Percentiles rank a stretch among this genome's conserved stretches.
phyloP scores from a whole-genome alignment of 1,140 invertebrate genomes.

The Drosophila cardini region DNA sequence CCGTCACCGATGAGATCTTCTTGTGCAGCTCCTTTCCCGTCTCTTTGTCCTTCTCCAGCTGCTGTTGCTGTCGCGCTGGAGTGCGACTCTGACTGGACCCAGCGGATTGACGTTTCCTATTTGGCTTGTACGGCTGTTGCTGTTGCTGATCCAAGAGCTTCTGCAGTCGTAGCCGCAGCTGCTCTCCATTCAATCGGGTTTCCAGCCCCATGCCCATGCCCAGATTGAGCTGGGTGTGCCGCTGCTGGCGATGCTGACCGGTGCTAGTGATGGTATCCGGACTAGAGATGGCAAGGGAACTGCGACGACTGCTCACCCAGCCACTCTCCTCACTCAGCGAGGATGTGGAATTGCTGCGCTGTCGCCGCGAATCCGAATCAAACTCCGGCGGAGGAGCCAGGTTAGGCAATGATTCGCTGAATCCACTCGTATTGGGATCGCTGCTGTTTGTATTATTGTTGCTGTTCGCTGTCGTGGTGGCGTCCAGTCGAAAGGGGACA shows the following conservation, averaged over 20 bases:
- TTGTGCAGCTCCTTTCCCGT: constrained; percentile 59
- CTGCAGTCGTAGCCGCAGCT: constrained; percentile 86
- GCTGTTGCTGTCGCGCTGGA: constrained; percentile 50
- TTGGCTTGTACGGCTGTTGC: constrained; percentile 60
- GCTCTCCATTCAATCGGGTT: constrained; percentile 87
- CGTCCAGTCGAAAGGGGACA: constrained; percentile 66
- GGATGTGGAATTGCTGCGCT: constrained; percentile 87
- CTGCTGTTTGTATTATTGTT: constrained; percentile 77
- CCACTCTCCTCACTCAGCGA: constrained; percentile 91
- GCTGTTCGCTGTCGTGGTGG: constrained; percentile 84
- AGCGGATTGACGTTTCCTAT: constrained; percentile 51
- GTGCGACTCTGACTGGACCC: constrained; percentile 63
- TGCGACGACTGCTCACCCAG: constrained; percentile 90
- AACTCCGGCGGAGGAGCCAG: constrained; percentile 86
- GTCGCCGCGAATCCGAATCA: constrained; percentile 64
- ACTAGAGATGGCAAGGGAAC: constrained; percentile 86
- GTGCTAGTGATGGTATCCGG: constrained; percentile 85
- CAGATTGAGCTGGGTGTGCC: constrained; percentile 67
- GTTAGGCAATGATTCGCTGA: constrained; percentile 88
- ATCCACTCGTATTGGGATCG: constrained; percentile 74
- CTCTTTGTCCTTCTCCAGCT: constrained; percentile 3
- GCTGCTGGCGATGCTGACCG: constrained; percentile 66
- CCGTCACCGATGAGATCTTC: constrained; percentile 75
- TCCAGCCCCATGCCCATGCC: constrained; percentile 79
- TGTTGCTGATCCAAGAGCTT: constrained; percentile 86